Evolutionary conservation across 2,797 vertebrate genomes (phyloP), one percentile per base, ranked within the genome.

Genomic region (Microcaecilia unicolor): DNA sequence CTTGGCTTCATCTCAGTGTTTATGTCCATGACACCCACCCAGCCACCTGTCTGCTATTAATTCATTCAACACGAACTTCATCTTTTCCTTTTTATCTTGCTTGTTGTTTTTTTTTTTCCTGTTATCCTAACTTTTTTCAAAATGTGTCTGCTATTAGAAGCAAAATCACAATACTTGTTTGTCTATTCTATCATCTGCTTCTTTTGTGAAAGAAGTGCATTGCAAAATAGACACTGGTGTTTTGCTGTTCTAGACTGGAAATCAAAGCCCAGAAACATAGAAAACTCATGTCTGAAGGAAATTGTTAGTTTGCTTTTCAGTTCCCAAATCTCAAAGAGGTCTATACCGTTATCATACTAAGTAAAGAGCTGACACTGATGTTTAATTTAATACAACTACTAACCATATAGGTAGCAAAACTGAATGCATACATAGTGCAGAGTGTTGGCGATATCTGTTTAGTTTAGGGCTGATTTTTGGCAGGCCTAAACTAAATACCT

Each of bases 21-120:
- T 63, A 48, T 58, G 41, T 71, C 54, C 56, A 63, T 49, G 68
- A 62, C 42, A 50, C 39, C 44, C 50, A 64, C 69, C 63, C 49
- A 58, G 59, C 56, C 58, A 63, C 55, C 53, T 62, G 61, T 55
- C 57, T 48, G 41, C 51, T 61, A 53, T 57, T 48, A 61, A 60
- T 56, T 62, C 61, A 62, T 57, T 69, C 56, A 50, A 46, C 49
- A 50, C 41, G 52, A 51, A 47, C 58, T 70, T 62, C 28, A 56
- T 49, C n/a, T 55, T 64, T 56, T 37, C 44, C 56, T 54, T 48
- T 50, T 61, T 49, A 47, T 44, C 50, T 53, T 50, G n/a, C n/a
- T n/a, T n/a, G n/a, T 44, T n/a, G n/a, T 60, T 47, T 55, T 64
- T 51, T n/a, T 51, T 43, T 31, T 32, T 59, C 46, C 41, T 31